These are phyloP conservation scores for Trichopria drosophilae DNA, from an alignment of 2,888 invertebrate genomes.

Conservation along the genomic window DNA sequence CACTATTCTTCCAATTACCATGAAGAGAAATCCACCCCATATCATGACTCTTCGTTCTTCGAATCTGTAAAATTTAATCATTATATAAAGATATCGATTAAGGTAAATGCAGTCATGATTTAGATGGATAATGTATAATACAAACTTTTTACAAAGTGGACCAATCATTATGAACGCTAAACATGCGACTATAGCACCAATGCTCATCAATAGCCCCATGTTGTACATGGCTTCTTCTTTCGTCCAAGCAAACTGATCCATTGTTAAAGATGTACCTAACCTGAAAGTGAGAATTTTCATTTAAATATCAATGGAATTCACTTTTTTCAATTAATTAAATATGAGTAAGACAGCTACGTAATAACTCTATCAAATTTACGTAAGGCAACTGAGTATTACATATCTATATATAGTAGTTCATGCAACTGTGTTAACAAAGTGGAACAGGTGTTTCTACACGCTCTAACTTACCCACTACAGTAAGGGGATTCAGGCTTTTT, in stretches of 20 bases:
- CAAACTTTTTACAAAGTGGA: conserved; percentile 69
- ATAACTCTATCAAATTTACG: too few relatives aligned
- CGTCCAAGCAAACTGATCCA: conserved; percentile 88
- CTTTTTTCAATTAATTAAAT: not conserved
- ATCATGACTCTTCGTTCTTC: conserved; percentile 78
- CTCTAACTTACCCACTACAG: too few relatives aligned
- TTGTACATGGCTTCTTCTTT: conserved; percentile 75
- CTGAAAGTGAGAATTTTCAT: conserved; percentile 49
- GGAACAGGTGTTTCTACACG: too few relatives aligned
- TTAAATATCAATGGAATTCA: conserved; percentile 2
- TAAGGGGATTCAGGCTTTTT: too few relatives aligned
- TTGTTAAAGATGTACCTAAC: conserved; percentile 79
- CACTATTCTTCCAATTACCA: conserved; percentile 73
- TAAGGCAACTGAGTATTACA: too few relatives aligned
- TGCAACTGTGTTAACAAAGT: too few relatives aligned
- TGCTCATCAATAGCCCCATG: conserved; percentile 81
- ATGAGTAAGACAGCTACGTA: too few relatives aligned
- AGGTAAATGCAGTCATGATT: too few relatives aligned
- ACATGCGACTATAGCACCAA: conserved; percentile 78
- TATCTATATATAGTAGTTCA: too few relatives aligned
- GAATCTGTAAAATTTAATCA: conserved; percentile 57
- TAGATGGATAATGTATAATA: too few relatives aligned
- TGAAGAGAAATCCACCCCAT: conserved; percentile 81
- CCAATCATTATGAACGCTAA: conserved; percentile 72
- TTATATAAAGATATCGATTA: not conserved